A percentile compares a stretch with the other conserved stretches of the same genome.
These are phyloP conservation scores for Lumbricus terrestris DNA, from an alignment of 2,888 invertebrate species.

Conservation along the genomic window DNA sequence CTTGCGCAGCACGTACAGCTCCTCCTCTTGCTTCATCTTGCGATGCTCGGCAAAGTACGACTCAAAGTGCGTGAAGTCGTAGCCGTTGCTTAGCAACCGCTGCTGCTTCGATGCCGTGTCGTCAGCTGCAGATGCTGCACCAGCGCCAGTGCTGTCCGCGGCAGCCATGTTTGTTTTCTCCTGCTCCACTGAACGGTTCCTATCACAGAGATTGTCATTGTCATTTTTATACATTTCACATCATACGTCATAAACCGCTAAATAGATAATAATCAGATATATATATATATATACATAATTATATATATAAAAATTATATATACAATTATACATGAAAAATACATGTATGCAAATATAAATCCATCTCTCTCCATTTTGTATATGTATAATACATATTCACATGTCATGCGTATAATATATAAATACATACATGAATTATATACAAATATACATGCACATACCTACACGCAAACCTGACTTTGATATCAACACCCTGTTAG, in stretches of 20 bases:
- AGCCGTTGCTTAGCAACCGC: conserved; percentile 29
- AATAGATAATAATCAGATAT: too few relatives aligned
- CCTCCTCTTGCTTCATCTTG: conserved; percentile 38
- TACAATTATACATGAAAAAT: neutral
- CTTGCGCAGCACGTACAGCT: conserved; percentile 28
- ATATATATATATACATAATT: neutral
- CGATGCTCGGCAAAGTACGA: conserved; percentile 47
- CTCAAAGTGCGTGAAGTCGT: conserved; percentile 48
- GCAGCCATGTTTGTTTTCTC: neutral
- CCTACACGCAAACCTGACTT: too few relatives aligned
- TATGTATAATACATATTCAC: neutral
- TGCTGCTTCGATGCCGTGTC: neutral
- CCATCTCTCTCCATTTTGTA: neutral
- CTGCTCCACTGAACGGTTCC: neutral
- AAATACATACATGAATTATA: too few relatives aligned
- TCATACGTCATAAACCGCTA: neutral
- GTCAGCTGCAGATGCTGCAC: neutral
- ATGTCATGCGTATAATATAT: neutral
- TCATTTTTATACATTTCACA: neutral
- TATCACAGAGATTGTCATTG: neutral
- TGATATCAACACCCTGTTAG: too few relatives aligned
- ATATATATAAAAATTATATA: neutral
- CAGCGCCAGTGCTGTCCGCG: neutral
- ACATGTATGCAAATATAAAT: neutral
- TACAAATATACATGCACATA: too few relatives aligned